Evolutionary conservation across 2,113 vertebrate species (phyloP).

Genomic region (Oncorhynchus nerka): DNA sequence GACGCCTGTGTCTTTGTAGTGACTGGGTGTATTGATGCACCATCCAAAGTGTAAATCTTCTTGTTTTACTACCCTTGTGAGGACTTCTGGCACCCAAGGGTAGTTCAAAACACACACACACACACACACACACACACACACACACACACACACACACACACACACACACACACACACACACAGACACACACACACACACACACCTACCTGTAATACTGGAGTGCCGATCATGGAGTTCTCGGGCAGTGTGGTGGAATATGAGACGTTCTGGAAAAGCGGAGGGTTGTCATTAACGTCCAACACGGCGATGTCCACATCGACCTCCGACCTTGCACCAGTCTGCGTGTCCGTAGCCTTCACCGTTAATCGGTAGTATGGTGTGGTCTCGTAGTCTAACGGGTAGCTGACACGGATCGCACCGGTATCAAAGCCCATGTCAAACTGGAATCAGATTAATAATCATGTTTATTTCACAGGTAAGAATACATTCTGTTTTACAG

Average conservation of each 20-base stretch:
- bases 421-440: conserved; percentile 92
- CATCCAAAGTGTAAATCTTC: too few relatives aligned
- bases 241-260: conserved; percentile 82
- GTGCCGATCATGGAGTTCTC: conserved; percentile 92
- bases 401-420: conserved; percentile 87
- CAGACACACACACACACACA: conserved; percentile 39
- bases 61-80: too few relatives aligned
- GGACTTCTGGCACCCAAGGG: too few relatives aligned
- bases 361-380: conserved; percentile 81
- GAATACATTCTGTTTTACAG: too few relatives aligned
- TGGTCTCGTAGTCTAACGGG: conserved; percentile 87
- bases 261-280: conserved; percentile 81
- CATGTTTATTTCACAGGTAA: too few relatives aligned
- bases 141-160: too few relatives aligned
- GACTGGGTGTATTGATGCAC: too few relatives aligned
- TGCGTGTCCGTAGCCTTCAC: conserved; percentile 89
- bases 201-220: conserved; percentile 79
- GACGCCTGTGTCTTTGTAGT: too few relatives aligned
- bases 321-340: conserved; percentile 89
- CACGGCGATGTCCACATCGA: conserved; percentile 87
- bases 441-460: conserved; percentile 67
- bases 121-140: too few relatives aligned
- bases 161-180: too few relatives aligned
- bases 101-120: too few relatives aligned
- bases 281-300: conserved; percentile 93